Conservation (phyloP, 2,113 vertebrate genomes). For the Geococcyx californianus region DNA sequence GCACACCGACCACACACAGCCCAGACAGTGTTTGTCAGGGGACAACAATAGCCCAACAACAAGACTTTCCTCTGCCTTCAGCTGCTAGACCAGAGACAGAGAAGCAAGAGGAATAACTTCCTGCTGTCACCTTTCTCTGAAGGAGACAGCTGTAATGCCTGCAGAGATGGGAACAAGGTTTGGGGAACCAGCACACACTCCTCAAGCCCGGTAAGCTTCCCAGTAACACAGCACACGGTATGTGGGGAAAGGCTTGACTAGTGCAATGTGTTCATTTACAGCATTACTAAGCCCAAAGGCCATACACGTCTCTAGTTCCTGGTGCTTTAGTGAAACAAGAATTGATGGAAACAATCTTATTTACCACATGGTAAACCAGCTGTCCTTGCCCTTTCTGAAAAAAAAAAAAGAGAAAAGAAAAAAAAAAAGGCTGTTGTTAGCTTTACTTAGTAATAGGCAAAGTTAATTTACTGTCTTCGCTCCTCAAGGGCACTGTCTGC, state of each 20-base stretch:
- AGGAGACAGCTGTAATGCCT: background rate
- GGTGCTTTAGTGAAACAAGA: background rate
- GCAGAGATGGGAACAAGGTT: background rate
- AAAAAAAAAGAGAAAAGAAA: background rate
- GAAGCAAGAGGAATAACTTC: background rate
- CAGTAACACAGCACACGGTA: rapidly evolving
- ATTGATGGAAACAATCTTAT: background rate
- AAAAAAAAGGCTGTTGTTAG: background rate
- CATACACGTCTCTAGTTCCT: background rate
- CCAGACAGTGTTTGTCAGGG: background rate
- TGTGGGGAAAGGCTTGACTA: background rate
- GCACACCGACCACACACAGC: background rate
- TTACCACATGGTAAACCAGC: background rate
- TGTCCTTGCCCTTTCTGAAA: background rate
- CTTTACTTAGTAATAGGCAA: background rate
- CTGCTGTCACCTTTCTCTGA: background rate
- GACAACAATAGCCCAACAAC: background rate
- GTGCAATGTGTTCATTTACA: rapidly evolving
- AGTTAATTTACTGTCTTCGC: background rate
- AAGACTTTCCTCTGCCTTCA: background rate
- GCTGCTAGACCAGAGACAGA: background rate
- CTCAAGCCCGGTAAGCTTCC: background rate
- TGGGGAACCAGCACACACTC: background rate
- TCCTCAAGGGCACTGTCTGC: background rate
- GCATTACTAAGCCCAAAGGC: background rate